Conservation (phyloP, 2,113 vertebrate species). For the Arenaria interpres region DNA sequence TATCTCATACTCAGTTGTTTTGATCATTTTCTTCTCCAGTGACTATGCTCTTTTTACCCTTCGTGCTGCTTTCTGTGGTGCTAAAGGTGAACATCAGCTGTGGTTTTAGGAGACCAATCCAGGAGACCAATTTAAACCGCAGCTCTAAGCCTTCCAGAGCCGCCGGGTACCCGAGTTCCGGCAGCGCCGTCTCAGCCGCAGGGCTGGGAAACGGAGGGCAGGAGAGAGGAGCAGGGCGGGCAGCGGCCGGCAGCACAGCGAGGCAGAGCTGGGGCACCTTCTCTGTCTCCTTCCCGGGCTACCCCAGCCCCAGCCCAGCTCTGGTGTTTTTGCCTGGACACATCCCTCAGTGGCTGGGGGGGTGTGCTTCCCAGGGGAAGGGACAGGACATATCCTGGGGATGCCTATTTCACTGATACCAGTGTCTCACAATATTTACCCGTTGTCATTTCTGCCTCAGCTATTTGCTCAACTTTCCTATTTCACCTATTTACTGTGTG, state of each 20-base stretch:
- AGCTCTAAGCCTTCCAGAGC: not conserved
- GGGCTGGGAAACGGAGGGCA: not conserved
- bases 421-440: not conserved
- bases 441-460: not conserved
- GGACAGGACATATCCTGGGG: not conserved
- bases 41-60: not conserved
- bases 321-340: not conserved
- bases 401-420: not conserved
- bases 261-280: not conserved
- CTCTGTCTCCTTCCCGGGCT: not conserved
- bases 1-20: not conserved
- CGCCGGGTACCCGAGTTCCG: not conserved
- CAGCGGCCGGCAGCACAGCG: not conserved
- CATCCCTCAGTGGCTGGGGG: not conserved
- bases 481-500: not conserved
- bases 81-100: not conserved
- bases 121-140: not conserved
- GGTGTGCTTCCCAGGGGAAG: not conserved
- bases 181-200: rapidly evolving
- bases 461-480: not conserved
- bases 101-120: not conserved
- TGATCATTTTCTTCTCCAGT: not conserved
- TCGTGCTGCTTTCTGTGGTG: not conserved
- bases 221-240: not conserved
- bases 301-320: rapidly evolving